These are phyloP conservation scores for Magallana angulata DNA, from an alignment of 1,140 invertebrate genomes.

Conservation along the genomic window DNA sequence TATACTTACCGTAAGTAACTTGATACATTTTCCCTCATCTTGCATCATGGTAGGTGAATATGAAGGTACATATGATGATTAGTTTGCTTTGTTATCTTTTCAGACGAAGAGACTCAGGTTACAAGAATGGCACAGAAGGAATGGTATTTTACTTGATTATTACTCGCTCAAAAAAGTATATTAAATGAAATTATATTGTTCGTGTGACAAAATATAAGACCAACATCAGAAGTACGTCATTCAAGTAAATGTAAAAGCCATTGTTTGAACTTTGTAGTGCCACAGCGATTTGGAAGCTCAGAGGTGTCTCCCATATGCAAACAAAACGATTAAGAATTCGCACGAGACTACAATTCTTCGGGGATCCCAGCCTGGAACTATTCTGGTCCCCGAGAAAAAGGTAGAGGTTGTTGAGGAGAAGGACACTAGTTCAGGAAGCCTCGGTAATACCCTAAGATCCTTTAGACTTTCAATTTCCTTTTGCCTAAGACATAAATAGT, in stretches of 20 bases:
- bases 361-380: conserved; percentile 41
- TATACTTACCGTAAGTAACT: conserved; percentile 67
- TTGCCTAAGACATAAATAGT: no score
- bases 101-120: conserved; percentile 46
- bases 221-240: no score
- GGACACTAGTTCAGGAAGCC: conserved; percentile 45
- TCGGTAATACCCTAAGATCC: conserved; percentile 51
- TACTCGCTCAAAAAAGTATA: no score
- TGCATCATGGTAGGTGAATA: no score
- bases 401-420: not conserved
- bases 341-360: conserved; percentile 44
- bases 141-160: conserved; percentile 7
- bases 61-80: not conserved
- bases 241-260: no score
- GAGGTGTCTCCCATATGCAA: conserved; percentile 66
- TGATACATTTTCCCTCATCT: no score
- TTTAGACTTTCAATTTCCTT: no score
- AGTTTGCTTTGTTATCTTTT: conserved; percentile 17
- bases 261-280: conserved; percentile 55
- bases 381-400: conserved; percentile 46
- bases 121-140: conserved; percentile 40
- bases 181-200: no score
- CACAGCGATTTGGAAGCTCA: conserved; percentile 64
- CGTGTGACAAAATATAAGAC: no score
- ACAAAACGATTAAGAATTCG: conserved; percentile 49